phyloP scores from a whole-genome alignment of 2,888 invertebrate species.

The Crioceris asparagi region DNA sequence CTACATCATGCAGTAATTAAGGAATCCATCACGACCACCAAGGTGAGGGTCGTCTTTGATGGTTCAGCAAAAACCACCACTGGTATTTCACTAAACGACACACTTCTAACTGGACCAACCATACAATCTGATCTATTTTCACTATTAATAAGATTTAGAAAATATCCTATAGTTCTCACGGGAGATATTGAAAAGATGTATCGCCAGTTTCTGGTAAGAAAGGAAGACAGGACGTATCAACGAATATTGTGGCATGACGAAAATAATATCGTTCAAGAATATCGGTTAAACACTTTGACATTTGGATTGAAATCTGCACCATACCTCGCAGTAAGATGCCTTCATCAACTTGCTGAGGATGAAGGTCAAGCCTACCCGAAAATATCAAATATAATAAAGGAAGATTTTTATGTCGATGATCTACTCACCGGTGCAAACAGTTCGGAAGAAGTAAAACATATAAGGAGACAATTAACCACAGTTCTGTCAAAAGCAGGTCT shows the following conservation, averaged over 20 bases:
- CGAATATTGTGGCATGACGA: slow-evolving; percentile 9
- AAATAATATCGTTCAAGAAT: slow-evolving; percentile 2
- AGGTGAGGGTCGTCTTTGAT: slow-evolving; percentile 11
- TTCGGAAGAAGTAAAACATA: background rate
- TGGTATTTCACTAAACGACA: slow-evolving; percentile 14
- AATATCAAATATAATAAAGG: background rate
- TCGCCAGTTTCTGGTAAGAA: slow-evolving; percentile 7
- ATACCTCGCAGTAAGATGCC: background rate
- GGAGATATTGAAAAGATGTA: slow-evolving; percentile 11
- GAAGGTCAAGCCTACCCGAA: background rate
- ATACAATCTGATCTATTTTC: slow-evolving; percentile 12
- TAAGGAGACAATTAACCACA: background rate
- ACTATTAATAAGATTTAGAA: slow-evolving; percentile 7
- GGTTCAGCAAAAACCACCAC: slow-evolving; percentile 9
- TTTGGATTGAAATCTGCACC: slow-evolving; percentile 9
- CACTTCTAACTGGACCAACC: slow-evolving; percentile 11
- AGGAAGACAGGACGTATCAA: slow-evolving; percentile 8
- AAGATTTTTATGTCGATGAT: slow-evolving; percentile 3
- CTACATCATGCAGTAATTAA: slow-evolving; percentile 17
- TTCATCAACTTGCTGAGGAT: slow-evolving; percentile 1
- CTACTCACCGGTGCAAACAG: background rate
- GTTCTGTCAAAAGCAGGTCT: background rate
- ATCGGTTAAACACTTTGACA: slow-evolving; percentile 8
- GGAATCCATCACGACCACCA: slow-evolving; percentile 11
- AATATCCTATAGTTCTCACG: slow-evolving; percentile 6